Base-by-base conservation (phyloP, 1,140 invertebrate species). In the Homarus americanus region DNA sequence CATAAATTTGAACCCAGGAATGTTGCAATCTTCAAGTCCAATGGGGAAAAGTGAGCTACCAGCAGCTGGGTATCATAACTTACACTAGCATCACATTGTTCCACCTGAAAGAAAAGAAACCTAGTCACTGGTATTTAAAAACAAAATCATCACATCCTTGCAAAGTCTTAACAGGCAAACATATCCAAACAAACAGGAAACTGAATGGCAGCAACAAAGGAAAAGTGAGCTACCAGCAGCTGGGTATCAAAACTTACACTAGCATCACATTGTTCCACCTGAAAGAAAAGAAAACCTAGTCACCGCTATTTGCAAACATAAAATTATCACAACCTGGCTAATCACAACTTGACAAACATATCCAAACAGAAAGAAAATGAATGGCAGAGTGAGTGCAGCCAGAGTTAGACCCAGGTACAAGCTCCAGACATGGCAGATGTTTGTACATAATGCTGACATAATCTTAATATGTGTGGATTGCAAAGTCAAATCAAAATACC, bases 21-120 rank as follows among this genome's bases (percentile, higher is more conserved):
- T 91, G 89, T 85, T 85, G 73, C 28, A 85, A 86, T 86, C 83
- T 79, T 83, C 80, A 90, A 66, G 72, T 90, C 89, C 83, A 86
- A 91, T 86, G 83, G 82, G 76, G 82, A 91, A 79, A 86, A 80
- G 89, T 91, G 89, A 91, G 89, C 89, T 91, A 91, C 82, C 83
- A 86, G 76, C 58, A 91, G 83, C 82, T 79, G 89, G 83, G 76
- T 91, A 85, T 86, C 82, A 49, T 85, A 91, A 91, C 89, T 91
- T 91, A 91, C 82, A 91, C 89, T 91, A 91, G 89, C 89, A 91
- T 91, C 89, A 91, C 89, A 91, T 82, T 91, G 83, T 91, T 91
- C 76, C 82, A 91, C 83, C 89, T 91, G 89, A 91, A 69, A 91
- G 7, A 84, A 63, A 91, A 76, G 66, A 80, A n/a, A 88, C 12